Base-by-base conservation (phyloP, 1,140 invertebrate species). In the Drosophila burlai region DNA sequence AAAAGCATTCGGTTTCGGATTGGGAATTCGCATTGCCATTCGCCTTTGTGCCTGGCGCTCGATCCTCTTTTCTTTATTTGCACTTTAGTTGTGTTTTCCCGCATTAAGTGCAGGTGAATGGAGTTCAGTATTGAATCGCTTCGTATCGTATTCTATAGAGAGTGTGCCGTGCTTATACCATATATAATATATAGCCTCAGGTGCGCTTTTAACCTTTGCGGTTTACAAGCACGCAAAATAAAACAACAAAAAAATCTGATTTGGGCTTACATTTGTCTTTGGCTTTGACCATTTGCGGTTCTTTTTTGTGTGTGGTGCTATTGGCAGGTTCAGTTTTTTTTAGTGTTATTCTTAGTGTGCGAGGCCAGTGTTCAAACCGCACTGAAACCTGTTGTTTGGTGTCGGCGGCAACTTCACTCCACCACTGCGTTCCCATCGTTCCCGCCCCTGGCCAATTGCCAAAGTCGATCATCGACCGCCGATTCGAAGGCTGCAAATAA, bases 261-360 rank as follows among this genome's bases (percentile, higher is more conserved):
- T 80, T 65, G 38, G 45, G 34, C 21, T 72, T 16, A 24, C 38
- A 26, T 65, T 80, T 64, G 42, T 40, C 54, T 65, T 80, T 76
- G 79, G 61, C 61, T 82, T 82, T 79, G 76, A 47, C 47, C 46
- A 34, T 83, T 83, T 69, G 81, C 55, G 64, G 61, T 66, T 83
- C 61, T 83, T 69, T 83, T 69, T 83, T 83, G 66, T 60, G 63
- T 47, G 63, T 72, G 46, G 47, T 16, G 46, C 24, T 26, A 49
- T 26, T 54, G 36, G 34, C 34, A 34, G 4, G 34, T 11, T 34
- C 9, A 5, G 13, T 26, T 38, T 11, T 38, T 11, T 38, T 2
- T 38, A 13, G 36, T 55, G 34, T 55, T 40, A 36, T 55, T 57
- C 54, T 57, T 36, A 40, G 36, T 45, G 38, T 58, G 73, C 77